Conservation (phyloP, 2,797 vertebrate species). For the Linurgus olivaceus region DNA sequence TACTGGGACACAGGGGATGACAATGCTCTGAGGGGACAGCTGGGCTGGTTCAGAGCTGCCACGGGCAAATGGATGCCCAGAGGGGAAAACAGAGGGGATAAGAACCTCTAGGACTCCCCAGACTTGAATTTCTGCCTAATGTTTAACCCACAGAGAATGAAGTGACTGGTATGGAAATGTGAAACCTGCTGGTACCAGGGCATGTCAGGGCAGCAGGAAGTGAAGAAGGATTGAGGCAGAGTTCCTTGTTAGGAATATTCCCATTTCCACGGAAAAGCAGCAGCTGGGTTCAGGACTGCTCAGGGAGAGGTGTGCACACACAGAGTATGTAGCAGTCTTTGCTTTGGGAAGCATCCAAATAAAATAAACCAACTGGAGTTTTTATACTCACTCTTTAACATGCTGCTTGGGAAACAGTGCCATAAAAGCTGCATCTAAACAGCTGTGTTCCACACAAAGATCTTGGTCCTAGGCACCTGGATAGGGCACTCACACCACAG, state of each 20-base stretch:
- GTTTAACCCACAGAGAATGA: neutral
- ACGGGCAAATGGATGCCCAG: neutral
- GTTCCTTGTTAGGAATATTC: neutral
- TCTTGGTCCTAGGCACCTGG: neutral
- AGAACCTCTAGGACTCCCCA: neutral
- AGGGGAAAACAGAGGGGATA: neutral
- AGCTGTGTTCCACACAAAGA: neutral
- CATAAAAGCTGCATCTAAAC: neutral
- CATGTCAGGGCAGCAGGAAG: neutral
- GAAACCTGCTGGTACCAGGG: neutral
- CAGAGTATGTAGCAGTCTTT: conserved; percentile 7
- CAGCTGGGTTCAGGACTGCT: conserved; percentile 13
- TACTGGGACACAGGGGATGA: neutral
- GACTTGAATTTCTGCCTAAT: neutral
- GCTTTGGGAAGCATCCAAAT: conserved; percentile 48
- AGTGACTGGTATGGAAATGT: neutral
- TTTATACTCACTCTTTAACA: neutral
- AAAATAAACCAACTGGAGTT: conserved; percentile 22
- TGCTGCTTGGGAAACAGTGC: conserved; percentile 3
- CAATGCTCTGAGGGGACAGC: neutral
- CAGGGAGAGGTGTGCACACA: neutral
- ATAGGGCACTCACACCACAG: no score
- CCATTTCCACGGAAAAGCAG: neutral
- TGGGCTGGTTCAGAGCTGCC: neutral
- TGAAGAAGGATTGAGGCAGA: neutral